Conservation (phyloP, 2,888 invertebrate species). For the Thymelicus sylvestris region DNA sequence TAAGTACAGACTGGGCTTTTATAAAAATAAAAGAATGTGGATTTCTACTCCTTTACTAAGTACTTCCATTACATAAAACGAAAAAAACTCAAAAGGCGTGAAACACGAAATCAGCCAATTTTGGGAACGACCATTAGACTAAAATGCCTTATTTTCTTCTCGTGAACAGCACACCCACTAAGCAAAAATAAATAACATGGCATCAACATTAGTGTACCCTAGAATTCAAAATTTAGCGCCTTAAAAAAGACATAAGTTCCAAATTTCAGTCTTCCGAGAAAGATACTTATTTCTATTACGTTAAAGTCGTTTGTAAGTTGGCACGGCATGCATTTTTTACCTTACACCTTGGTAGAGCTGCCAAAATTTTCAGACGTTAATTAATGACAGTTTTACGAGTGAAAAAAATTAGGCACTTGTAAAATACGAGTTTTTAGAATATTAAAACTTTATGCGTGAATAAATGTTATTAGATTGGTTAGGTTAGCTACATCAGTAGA, state of each 20-base stretch:
- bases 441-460: not conserved
- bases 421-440: not conserved
- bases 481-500: too few species aligned
- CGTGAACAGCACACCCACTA: conserved; percentile 24
- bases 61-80: not conserved
- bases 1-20: too few species aligned
- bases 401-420: conserved; percentile 21
- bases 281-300: conserved; percentile 26
- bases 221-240: conserved; percentile 15
- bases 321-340: not conserved
- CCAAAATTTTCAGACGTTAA: conserved; percentile 34
- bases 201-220: conserved; percentile 25
- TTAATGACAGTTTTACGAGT: conserved; percentile 25
- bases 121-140: conserved; percentile 1
- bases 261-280: conserved; percentile 19
- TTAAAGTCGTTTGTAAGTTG: conserved; percentile 22
- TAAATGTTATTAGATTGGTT: not conserved
- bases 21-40: not conserved
- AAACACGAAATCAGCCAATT: conserved; percentile 2
- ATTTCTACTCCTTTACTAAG: not conserved
- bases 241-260: conserved; percentile 8
- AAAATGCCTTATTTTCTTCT: conserved; percentile 24
- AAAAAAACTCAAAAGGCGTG: not conserved
- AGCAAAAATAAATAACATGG: conserved; percentile 32
- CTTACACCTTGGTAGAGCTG: conserved; percentile 15